Conservation (phyloP, 2,113 vertebrate genomes). For the Ibidorhyncha struthersii region DNA sequence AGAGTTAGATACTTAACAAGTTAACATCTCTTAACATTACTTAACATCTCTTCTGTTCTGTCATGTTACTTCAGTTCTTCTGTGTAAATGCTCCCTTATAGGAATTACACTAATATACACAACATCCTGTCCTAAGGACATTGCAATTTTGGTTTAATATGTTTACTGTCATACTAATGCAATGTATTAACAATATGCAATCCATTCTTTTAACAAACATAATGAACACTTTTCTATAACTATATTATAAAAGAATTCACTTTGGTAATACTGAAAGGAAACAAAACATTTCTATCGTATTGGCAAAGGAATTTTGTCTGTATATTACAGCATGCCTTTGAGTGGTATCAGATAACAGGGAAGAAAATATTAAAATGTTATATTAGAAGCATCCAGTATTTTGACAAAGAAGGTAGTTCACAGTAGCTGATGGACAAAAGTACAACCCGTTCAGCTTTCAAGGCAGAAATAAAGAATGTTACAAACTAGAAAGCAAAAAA, state of each 20-base stretch:
- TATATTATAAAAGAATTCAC: background rate
- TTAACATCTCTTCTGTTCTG: background rate
- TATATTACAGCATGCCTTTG: background rate
- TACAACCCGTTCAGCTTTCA: background rate
- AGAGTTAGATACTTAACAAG: background rate
- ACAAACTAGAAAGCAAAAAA: background rate
- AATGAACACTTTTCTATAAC: background rate
- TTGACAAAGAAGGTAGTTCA: background rate
- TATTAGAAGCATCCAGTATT: slow-evolving; percentile 5
- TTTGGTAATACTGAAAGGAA: background rate
- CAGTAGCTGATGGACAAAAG: background rate
- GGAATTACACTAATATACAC: background rate
- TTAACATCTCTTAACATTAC: too few relatives aligned
- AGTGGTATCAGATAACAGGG: background rate
- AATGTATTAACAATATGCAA: background rate
- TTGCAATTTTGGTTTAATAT: background rate
- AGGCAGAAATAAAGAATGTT: slow-evolving; percentile 40
- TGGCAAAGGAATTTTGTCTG: background rate
- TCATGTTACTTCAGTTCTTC: background rate
- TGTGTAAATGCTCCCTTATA: background rate
- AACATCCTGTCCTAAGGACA: background rate
- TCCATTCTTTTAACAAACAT: background rate
- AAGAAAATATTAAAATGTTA: background rate
- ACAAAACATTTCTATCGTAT: background rate
- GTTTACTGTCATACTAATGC: background rate